A percentile compares a stretch with the other conserved stretches of the same genome.
phyloP scores from a whole-genome alignment of 2,888 invertebrate genomes.

The Philereme transversata region DNA sequence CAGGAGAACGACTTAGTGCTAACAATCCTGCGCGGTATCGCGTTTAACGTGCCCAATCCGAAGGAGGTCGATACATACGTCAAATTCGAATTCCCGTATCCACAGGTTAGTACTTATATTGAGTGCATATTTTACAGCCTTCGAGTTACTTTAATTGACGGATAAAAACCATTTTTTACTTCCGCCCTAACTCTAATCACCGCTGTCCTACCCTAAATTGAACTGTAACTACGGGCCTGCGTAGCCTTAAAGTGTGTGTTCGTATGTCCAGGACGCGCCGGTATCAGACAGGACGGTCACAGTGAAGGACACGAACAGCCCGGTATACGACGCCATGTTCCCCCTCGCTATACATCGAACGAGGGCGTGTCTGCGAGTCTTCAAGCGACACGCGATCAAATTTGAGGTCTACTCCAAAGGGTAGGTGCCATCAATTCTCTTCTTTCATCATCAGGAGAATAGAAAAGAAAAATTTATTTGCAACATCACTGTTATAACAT shows the following conservation, averaged over 20 bases:
- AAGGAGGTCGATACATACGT: constrained; percentile 97
- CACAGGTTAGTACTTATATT: constrained; percentile 84
- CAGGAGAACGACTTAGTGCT: constrained; percentile 96
- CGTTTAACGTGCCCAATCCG: constrained; percentile 91
- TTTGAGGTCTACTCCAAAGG: constrained; percentile 96
- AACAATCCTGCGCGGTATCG: constrained; percentile 92
- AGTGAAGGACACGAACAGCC: constrained; percentile 93
- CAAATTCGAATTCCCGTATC: constrained; percentile 96
- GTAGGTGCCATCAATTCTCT: constrained; percentile 83
- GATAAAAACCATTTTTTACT: neutral
- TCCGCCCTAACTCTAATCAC: neutral
- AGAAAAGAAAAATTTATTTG: too few relatives aligned
- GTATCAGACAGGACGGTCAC: constrained; percentile 90
- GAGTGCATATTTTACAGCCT: too few relatives aligned
- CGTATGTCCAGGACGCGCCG: constrained; percentile 85
- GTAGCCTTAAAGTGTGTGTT: too few relatives aligned
- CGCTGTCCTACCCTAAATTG: too few relatives aligned
- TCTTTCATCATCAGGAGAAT: too few relatives aligned
- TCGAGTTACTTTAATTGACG: too few relatives aligned
- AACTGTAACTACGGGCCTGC: too few relatives aligned
- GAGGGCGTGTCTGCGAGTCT: constrained; percentile 91
- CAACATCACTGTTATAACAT: too few relatives aligned
- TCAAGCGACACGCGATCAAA: constrained; percentile 95
- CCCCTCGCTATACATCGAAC: constrained; percentile 91
- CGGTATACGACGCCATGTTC: constrained; percentile 93